Base-by-base conservation (phyloP, 2,888 invertebrate species). In the Euplagia quadripunctaria region DNA sequence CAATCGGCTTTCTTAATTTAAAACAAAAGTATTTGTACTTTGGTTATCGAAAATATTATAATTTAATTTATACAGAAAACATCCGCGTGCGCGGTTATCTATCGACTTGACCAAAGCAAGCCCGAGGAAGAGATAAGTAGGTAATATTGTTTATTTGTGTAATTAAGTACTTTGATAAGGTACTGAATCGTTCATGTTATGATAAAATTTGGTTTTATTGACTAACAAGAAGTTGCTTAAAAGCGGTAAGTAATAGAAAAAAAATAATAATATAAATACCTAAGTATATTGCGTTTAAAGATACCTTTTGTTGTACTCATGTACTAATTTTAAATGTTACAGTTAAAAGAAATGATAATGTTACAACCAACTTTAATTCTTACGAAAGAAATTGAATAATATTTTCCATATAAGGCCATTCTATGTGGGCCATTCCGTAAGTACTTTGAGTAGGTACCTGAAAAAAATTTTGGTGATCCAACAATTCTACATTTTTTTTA, bases 51-150 rank as follows among this genome's bases (percentile, higher is more conserved):
- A 31, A 69, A 46, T 61, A 46, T 31, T 46, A 61, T 4, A 16
- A 31, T 16, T 20, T 16, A 43, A 43, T 16, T 20, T 16, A 43
- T 20, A 69, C 20, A 46, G 20, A 61, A 46, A 16, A 61, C 16
- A 46, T 71, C 70, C 79, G 81, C 79, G 79, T 79, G 77, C 52
- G 61, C 70, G 65, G 77, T 85, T 85, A 85, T 85, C 84, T 84
- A 79, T 81, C 72, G 68, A 84, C 73, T 79, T 71, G 12, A 31
- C 68, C 68, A 55, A 78, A 73, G 72, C 64, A 75, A 77, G 79
- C 77, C 63, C 68, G 51, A 75, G 76, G 73, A 74, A 73, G 76
- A 81, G 86, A 85, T 85, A 84, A 84, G 83, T 58, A 42, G 43
- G 20, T 74, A 78, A 77, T 77, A 74, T 79, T 77, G 74, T 85